Evolutionary conservation across 2,113 vertebrate species (phyloP), one percentile per base, ranked within the genome.

Genomic region (Deroptyus accipitrinus): DNA sequence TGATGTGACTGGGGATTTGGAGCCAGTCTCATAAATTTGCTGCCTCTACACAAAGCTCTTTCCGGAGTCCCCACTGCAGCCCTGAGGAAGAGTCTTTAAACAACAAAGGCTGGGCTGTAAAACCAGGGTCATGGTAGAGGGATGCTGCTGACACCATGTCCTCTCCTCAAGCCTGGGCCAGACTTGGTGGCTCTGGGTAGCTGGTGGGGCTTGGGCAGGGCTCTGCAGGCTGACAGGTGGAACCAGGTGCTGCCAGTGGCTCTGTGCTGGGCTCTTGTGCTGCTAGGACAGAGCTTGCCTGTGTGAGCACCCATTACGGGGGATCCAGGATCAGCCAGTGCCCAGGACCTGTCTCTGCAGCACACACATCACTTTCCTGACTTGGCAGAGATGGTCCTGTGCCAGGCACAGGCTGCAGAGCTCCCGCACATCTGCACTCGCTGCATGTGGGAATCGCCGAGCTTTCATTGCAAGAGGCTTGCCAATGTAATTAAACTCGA

Each of bases 21-120:
- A 85, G 83, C 81, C 59, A 74, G 95, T 75, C 82, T 97, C 96
- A 93, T 98, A 97, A 97, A 98, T 98, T 95, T 93, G 89, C 95
- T 9, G 64, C 94, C 84, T 94, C 81, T 90, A 89, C 63, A 22
- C 37, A 96, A 96, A 66, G 92, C 88, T 94, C 89, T 74, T 18
- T 25, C 92, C 20, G 94, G 83, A 91, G 92, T 80, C 82, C 88
- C 79, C 54, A 6, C 37, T 5, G 8, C 77, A 86, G 83, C 77
- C 2, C 9, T 44, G 54, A 39, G n/a, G 13, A 2, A 66, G 77
- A 86, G 57, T 86, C 91, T 93, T 82, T 93, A 90, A 96, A 79
- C 86, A 59, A 33, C 13, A 0, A 57, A 46, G n/a, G 23, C 57
- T 1, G 10, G 59, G 83, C 77, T 27, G 46, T 91, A 96, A 94